Evolutionary conservation across 2,113 vertebrate species (phyloP).

Genomic region (Coptodon bakossiorum): DNA sequence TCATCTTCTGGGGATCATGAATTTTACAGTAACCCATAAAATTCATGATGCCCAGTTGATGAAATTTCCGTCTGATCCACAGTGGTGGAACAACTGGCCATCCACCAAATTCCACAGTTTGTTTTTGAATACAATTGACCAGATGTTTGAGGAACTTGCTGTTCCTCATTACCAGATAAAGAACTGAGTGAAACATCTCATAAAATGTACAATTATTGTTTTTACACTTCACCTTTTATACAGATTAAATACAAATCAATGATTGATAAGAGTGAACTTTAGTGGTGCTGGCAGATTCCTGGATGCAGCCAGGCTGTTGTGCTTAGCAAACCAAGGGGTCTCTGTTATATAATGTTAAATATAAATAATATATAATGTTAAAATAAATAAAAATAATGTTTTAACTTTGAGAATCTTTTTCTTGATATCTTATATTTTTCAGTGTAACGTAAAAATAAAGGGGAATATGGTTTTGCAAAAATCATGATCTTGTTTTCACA

Average conservation of each 20-base stretch:
- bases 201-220: not conserved
- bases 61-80: not conserved
- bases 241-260: not conserved
- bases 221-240: not conserved
- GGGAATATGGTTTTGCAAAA: not conserved
- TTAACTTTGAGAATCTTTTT: not conserved
- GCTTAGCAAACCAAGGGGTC: not conserved
- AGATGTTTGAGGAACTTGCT: not conserved
- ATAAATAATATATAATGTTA: not conserved
- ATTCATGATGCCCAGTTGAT: not conserved
- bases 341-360: not conserved
- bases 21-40: not conserved
- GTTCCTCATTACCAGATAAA: not conserved
- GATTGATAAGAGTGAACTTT: not conserved
- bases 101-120: not conserved
- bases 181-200: not conserved
- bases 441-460: not conserved
- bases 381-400: not conserved
- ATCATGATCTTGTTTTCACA: not conserved
- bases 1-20: not conserved
- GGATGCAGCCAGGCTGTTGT: not conserved
- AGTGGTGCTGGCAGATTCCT: not conserved
- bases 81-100: not conserved
- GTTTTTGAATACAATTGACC: not conserved
- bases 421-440: accelerated